Conservation (phyloP, 1,140 invertebrate genomes). For the Drosophila sproati region DNA sequence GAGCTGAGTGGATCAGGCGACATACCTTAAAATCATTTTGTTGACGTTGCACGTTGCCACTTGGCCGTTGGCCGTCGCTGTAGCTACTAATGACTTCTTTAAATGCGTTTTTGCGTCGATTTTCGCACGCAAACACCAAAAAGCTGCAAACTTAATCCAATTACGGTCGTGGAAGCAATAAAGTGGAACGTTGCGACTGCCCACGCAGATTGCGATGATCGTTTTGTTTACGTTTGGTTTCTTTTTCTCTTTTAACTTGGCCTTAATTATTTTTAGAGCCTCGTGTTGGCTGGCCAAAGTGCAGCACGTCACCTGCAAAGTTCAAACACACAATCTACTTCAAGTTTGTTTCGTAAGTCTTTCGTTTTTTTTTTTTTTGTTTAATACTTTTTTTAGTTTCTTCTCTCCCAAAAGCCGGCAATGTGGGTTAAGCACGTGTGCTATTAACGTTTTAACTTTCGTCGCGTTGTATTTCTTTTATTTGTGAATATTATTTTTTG, state of each 20-base stretch:
- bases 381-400: background rate
- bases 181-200: slow-evolving; percentile 50
- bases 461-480: slow-evolving; percentile 1
- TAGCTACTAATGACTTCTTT: slow-evolving; percentile 69
- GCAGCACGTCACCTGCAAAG: slow-evolving; percentile 9
- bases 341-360: slow-evolving; percentile 61
- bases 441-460: background rate
- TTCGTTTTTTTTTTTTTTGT: slow-evolving; percentile 37
- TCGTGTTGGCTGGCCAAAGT: slow-evolving; percentile 22
- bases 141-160: slow-evolving; percentile 65
- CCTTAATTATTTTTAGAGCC: slow-evolving; percentile 59
- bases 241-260: slow-evolving; percentile 36
- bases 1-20: background rate
- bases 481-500: background rate
- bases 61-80: slow-evolving; percentile 56
- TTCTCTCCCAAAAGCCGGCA: background rate
- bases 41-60: slow-evolving; percentile 71
- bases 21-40: slow-evolving; percentile 80
- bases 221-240: background rate
- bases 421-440: background rate
- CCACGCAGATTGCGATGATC: slow-evolving; percentile 43
- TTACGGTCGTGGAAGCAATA: slow-evolving; percentile 41
- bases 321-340: slow-evolving; percentile 20
- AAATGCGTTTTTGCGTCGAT: slow-evolving; percentile 59
- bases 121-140: slow-evolving; percentile 50